These are phyloP conservation scores for Drosophila buzzatii DNA, from an alignment of 2,888 invertebrate genomes.

Conservation along the genomic window DNA sequence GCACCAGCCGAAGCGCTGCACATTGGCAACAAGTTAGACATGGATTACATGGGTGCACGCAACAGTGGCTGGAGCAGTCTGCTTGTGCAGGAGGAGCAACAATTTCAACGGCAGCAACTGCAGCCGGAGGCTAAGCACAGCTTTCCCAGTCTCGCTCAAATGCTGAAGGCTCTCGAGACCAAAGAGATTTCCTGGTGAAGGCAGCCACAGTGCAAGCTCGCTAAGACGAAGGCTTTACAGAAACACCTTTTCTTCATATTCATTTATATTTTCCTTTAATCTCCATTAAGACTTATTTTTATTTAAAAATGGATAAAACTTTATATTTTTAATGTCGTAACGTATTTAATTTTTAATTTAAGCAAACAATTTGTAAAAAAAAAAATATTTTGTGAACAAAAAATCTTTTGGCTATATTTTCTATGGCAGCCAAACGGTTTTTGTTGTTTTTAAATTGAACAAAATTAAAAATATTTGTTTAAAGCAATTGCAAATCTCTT, in stretches of 20 bases:
- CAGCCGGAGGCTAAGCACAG: conserved; percentile 51
- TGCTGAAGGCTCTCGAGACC: conserved; percentile 71
- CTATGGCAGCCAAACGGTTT: too few species aligned
- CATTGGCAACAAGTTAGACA: conserved; percentile 91
- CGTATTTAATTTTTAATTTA: neutral
- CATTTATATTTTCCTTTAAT: neutral
- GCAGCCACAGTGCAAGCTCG: neutral
- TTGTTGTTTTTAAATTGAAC: too few species aligned
- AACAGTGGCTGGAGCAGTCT: conserved; percentile 86
- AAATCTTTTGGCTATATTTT: too few species aligned
- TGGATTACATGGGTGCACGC: conserved; percentile 92
- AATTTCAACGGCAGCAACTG: neutral
- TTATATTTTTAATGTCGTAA: neutral
- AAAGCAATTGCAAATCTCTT: too few species aligned
- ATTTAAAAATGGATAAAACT: neutral
- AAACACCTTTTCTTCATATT: neutral
- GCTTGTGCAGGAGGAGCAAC: conserved; percentile 48
- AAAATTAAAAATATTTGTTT: too few species aligned
- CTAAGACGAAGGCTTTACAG: neutral
- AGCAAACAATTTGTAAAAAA: neutral
- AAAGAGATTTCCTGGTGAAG: conserved; percentile 76
- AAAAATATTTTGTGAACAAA: too few species aligned
- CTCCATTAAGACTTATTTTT: neutral
- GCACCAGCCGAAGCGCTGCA: conserved; percentile 90
- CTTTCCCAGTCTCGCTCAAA: conserved; percentile 62